Conservation (phyloP, 2,888 invertebrate genomes). For the Chironomus riparius region DNA sequence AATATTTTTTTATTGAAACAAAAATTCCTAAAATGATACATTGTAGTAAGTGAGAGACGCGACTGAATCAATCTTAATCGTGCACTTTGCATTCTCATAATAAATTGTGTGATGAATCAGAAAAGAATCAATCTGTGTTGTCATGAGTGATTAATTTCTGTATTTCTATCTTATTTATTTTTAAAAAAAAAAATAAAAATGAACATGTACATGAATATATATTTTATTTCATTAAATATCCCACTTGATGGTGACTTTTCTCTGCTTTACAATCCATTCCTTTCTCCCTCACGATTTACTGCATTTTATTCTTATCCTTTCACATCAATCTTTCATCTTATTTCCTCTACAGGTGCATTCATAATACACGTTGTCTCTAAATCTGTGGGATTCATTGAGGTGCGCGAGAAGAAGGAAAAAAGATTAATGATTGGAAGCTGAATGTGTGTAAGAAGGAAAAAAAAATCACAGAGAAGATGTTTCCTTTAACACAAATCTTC, state of each 20-base stretch:
- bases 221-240: not conserved
- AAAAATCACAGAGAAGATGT: not conserved
- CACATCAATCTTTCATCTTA: constrained; percentile 22
- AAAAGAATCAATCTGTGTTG: not conserved
- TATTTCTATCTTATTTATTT: not conserved
- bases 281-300: not conserved
- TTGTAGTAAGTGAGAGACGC: not conserved
- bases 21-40: not conserved
- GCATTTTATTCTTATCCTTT: constrained; percentile 5
- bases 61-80: not conserved
- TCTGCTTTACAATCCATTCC: not conserved
- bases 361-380: constrained; percentile 2
- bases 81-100: not conserved
- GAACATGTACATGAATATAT: not conserved
- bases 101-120: not conserved
- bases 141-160: constrained; percentile 1
- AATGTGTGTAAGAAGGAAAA: not conserved
- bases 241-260: not conserved
- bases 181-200: not conserved
- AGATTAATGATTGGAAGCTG: constrained; percentile 15
- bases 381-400: constrained; percentile 1
- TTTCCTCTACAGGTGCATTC: constrained; percentile 26
- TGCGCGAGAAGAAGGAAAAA: not conserved
- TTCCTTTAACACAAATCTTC: not conserved
- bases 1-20: not conserved